Percentiles rank a stretch among this genome's conserved stretches.
phyloP scores from a whole-genome alignment of 2,797 vertebrate species.

The Crocidura indochinensis region DNA sequence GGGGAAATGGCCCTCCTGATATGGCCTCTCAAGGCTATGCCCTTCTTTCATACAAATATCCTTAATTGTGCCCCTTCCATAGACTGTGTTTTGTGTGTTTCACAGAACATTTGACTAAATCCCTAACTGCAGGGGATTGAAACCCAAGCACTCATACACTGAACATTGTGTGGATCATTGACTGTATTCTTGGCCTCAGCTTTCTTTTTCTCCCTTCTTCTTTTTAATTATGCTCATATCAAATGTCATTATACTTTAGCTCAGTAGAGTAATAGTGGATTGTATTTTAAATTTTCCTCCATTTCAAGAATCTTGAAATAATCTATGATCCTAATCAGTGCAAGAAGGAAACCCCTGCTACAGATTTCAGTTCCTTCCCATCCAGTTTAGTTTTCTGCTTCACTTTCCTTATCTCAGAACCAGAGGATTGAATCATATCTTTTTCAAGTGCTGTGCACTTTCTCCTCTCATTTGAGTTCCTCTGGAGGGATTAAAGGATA shows the following conservation, averaged over 20 bases:
- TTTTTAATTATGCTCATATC: conserved; percentile 3
- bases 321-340: not conserved
- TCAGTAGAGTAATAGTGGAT: conserved; percentile 7
- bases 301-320: conserved; percentile 27
- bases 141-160: too few species aligned
- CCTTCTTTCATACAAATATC: conserved; percentile 2
- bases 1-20: conserved; percentile 30
- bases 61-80: conserved; percentile 1
- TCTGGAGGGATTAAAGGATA: not conserved
- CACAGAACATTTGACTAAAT: too few species aligned
- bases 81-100: not conserved
- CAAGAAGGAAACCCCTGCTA: not conserved
- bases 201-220: too few species aligned
- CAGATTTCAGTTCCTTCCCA: not conserved
- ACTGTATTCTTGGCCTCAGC: too few species aligned
- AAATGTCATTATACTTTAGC: conserved; percentile 41
- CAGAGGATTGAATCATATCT: not conserved
- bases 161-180: not conserved
- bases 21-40: conserved; percentile 40
- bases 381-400: not conserved
- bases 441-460: conserved; percentile 12
- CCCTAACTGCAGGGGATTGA: too few species aligned
- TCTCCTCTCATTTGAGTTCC: conserved; percentile 30
- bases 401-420: not conserved
- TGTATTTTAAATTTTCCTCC: conserved; percentile 10